Conservation (phyloP, 2,888 invertebrate genomes). For the Meghimatium bilineatum region DNA sequence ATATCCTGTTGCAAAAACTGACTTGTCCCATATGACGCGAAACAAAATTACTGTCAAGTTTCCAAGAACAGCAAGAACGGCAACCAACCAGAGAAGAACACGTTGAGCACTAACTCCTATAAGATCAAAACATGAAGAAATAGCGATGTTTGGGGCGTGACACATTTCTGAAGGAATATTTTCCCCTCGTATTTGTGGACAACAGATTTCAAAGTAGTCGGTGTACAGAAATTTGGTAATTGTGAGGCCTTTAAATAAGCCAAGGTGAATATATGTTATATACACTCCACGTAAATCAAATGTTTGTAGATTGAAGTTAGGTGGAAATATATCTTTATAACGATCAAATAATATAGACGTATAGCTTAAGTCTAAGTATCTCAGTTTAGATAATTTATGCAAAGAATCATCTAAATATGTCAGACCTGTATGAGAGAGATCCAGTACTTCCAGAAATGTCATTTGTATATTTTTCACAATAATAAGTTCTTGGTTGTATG, state of each 20-base stretch:
- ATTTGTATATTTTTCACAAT: background rate
- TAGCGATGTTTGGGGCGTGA: constrained; percentile 52
- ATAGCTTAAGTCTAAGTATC: constrained; percentile 4
- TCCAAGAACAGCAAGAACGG: constrained; percentile 54
- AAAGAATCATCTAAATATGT: background rate
- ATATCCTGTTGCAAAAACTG: constrained; percentile 35
- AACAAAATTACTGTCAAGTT: constrained; percentile 55
- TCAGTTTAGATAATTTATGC: background rate
- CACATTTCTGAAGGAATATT: constrained; percentile 29
- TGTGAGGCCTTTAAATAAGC: background rate
- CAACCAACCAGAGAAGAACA: constrained; percentile 46
- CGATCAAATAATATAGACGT: background rate
- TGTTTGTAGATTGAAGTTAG: background rate
- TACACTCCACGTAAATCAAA: constrained; percentile 17
- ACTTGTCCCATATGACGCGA: constrained; percentile 57
- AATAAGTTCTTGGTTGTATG: background rate
- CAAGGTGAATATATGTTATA: too few species aligned
- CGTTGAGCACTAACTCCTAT: constrained; percentile 51
- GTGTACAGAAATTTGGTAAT: background rate
- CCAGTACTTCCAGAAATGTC: background rate
- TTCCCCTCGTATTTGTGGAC: constrained; percentile 4
- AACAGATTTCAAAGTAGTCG: constrained; percentile 20
- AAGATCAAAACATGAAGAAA: constrained; percentile 58
- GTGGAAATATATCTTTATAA: too few species aligned
- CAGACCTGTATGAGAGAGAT: constrained; percentile 31